Evolutionary conservation across 2,113 vertebrate species (phyloP).

Genomic region (Colinus virginianus): DNA sequence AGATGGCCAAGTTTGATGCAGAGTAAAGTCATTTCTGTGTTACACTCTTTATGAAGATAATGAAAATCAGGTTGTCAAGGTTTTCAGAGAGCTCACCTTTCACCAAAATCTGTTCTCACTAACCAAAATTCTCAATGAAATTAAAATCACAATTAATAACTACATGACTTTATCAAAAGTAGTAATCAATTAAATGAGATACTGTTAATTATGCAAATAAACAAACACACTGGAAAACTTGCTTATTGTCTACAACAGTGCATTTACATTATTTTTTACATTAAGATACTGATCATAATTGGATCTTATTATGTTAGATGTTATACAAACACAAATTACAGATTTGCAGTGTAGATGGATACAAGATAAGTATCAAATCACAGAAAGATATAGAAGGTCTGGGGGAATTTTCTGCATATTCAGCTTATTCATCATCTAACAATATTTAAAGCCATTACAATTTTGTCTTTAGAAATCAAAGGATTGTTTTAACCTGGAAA

Average conservation of each 20-base stretch:
- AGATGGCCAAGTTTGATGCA: not conserved
- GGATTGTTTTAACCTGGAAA: constrained; percentile 21
- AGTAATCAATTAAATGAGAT: constrained; percentile 16
- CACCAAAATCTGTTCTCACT: constrained; percentile 21
- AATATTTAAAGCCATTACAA: not conserved
- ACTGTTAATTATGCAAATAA: constrained; percentile 36
- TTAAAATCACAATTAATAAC: constrained; percentile 47
- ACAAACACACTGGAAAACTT: not conserved
- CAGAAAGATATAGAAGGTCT: not conserved
- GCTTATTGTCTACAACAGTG: not conserved
- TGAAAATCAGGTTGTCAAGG: not conserved
- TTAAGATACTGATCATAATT: constrained; percentile 2
- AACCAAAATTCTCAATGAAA: constrained; percentile 38
- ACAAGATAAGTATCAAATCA: not conserved
- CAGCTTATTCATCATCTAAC: constrained; percentile 13
- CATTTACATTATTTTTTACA: constrained; percentile 5
- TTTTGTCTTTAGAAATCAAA: not conserved
- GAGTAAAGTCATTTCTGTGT: not conserved
- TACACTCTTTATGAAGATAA: not conserved
- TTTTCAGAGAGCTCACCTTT: constrained; percentile 40
- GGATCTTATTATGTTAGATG: not conserved
- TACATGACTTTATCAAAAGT: constrained; percentile 32
- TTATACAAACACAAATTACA: constrained; percentile 6
- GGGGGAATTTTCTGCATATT: not conserved
- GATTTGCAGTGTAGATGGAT: not conserved